Evolutionary conservation across 2,797 vertebrate species (phyloP).

Genomic region (Lepidocolaptes lacrymiger): DNA sequence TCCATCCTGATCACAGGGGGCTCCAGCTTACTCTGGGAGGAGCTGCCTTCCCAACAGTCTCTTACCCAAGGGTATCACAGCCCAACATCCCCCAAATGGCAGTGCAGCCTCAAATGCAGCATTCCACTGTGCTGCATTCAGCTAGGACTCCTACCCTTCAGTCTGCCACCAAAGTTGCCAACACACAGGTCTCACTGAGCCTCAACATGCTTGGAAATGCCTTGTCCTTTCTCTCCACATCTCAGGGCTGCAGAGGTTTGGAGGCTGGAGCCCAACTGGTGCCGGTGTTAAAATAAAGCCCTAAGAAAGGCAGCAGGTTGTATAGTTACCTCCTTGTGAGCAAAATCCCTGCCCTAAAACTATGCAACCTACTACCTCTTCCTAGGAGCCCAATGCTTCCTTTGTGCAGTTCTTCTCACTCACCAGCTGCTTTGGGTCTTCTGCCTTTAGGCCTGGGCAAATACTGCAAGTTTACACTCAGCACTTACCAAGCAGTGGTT

Average conservation of each 20-base stretch:
- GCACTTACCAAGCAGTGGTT: background rate
- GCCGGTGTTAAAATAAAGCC: slow-evolving; percentile 74
- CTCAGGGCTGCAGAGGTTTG: slow-evolving; percentile 10
- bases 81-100: background rate
- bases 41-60: background rate
- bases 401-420: slow-evolving; percentile 68
- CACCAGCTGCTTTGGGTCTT: slow-evolving; percentile 26
- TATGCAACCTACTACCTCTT: slow-evolving; percentile 99
- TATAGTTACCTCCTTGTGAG: slow-evolving; percentile 96
- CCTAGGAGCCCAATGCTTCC: slow-evolving; percentile 79
- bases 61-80: background rate
- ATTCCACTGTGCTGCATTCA: background rate
- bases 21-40: background rate
- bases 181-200: background rate
- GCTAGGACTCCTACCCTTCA: background rate
- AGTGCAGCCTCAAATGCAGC: background rate
- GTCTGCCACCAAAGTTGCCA: background rate
- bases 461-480: background rate
- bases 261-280: slow-evolving; percentile 47
- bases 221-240: background rate
- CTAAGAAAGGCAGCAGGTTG: slow-evolving; percentile 98
- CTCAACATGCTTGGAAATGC: background rate
- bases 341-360: slow-evolving; percentile 95
- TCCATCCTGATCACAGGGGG: background rate
- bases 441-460: slow-evolving; percentile 14